Conservation (phyloP, 2,797 vertebrate genomes). For the Falco cherrug region DNA sequence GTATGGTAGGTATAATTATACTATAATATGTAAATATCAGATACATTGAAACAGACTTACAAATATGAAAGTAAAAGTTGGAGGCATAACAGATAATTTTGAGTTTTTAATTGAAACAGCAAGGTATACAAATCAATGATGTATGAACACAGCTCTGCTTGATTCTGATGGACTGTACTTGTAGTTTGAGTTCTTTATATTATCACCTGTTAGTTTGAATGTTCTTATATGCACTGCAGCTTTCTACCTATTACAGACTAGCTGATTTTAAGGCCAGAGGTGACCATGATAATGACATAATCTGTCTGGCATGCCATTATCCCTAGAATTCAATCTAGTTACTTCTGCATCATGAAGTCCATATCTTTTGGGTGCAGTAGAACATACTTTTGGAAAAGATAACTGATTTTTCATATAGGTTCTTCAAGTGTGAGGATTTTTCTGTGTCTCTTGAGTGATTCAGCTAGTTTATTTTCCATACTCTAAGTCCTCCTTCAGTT, state of each 20-base stretch:
- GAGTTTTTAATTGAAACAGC: conserved; percentile 72
- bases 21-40: conserved; percentile 60
- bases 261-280: neutral
- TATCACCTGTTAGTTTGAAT: neutral
- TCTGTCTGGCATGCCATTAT: neutral
- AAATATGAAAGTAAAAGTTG: conserved; percentile 71
- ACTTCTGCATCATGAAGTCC: neutral
- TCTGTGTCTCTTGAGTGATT: neutral
- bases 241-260: neutral
- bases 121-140: neutral
- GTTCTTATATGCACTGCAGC: neutral
- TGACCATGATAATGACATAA: neutral
- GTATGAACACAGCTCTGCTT: conserved; percentile 46
- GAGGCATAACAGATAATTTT: conserved; percentile 67
- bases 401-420: neutral
- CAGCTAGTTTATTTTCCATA: neutral
- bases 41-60: conserved; percentile 53
- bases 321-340: neutral
- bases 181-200: neutral
- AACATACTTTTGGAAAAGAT: neutral
- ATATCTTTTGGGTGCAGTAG: neutral
- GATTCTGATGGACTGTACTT: conserved; percentile 12
- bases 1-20: conserved; percentile 73
- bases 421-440: neutral
- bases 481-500: neutral